Percentiles rank a stretch among this genome's conserved stretches.
These are phyloP conservation scores for Oxyura jamaicensis DNA, from an alignment of 2,113 vertebrate genomes.

Conservation along the genomic window DNA sequence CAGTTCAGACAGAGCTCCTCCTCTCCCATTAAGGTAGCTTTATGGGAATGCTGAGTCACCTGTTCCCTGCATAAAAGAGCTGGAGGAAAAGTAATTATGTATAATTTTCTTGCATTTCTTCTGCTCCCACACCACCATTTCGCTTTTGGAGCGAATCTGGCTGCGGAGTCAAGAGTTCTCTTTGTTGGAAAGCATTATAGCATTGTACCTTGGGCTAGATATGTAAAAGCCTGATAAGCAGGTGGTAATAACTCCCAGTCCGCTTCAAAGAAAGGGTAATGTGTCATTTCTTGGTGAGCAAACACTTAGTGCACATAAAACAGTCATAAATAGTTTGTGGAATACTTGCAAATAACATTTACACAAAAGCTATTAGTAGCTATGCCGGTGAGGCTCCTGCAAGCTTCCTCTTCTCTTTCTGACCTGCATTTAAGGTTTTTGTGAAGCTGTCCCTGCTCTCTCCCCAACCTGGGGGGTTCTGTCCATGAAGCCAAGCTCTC, in stretches of 20 bases:
- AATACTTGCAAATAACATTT: background rate
- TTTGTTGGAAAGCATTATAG: background rate
- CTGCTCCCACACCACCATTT: background rate
- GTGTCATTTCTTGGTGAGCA: background rate
- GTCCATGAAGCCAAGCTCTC: background rate
- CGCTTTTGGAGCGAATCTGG: background rate
- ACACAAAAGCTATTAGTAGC: background rate
- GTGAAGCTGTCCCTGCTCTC: background rate
- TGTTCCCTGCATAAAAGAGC: background rate
- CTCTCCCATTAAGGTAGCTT: background rate
- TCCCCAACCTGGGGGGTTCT: accelerated
- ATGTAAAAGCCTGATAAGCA: conserved; percentile 7
- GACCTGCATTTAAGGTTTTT: background rate
- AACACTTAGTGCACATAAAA: background rate
- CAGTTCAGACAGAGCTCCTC: background rate
- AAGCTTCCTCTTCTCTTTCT: background rate
- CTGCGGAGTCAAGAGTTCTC: background rate
- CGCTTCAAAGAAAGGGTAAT: conserved; percentile 5
- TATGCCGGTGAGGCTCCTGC: background rate
- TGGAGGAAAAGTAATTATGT: conserved; percentile 4
- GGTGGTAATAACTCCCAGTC: background rate
- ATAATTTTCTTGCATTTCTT: background rate
- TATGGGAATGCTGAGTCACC: conserved; percentile 49
- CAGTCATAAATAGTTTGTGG: background rate
- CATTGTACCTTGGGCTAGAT: conserved; percentile 29